A percentile compares a stretch with the other conserved stretches of the same genome.
phyloP scores from a whole-genome alignment of 2,888 invertebrate species.

The Lottia gigantea region DNA sequence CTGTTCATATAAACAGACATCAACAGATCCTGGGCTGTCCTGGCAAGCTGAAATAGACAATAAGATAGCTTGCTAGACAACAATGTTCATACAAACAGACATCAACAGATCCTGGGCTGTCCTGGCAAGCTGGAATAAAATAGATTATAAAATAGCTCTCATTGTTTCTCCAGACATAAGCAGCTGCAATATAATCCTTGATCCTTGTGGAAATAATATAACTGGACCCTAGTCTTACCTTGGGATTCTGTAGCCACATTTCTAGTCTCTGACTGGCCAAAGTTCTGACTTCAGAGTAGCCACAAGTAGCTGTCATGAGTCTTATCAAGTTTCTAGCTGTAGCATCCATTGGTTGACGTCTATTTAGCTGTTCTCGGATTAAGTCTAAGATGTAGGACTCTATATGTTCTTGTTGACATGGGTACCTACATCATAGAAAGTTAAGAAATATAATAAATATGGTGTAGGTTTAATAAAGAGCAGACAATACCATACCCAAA shows the following conservation, averaged over 20 bases:
- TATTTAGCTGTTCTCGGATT: slow-evolving; percentile 86
- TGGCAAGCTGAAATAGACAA: slow-evolving; percentile 74
- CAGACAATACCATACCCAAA: too few relatives aligned
- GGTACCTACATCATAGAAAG: too few relatives aligned
- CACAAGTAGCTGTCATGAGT: slow-evolving; percentile 85
- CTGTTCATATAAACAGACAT: slow-evolving; percentile 93
- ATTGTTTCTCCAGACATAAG: too few relatives aligned
- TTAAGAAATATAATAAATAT: slow-evolving; percentile 15
- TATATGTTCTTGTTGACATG: slow-evolving; percentile 76
- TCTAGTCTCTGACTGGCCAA: slow-evolving; percentile 85
- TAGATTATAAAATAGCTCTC: too few relatives aligned
- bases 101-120: too few relatives aligned
- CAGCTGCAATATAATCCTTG: too few relatives aligned
- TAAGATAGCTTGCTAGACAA: neutral
- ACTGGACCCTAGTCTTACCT: slow-evolving; percentile 69
- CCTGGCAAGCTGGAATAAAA: neutral
- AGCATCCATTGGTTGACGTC: slow-evolving; percentile 81
- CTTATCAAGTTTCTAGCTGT: slow-evolving; percentile 90
- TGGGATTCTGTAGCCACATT: slow-evolving; percentile 95
- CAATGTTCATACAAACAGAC: too few relatives aligned
- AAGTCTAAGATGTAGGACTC: slow-evolving; percentile 87
- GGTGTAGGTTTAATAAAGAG: neutral
- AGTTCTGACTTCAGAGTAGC: slow-evolving; percentile 85
- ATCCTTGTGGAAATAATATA: too few relatives aligned
- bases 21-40: slow-evolving; percentile 90